A percentile compares a stretch with the other conserved stretches of the same genome.
Conservation (phyloP, 2,888 invertebrate genomes). For the Resseliella maxima region DNA sequence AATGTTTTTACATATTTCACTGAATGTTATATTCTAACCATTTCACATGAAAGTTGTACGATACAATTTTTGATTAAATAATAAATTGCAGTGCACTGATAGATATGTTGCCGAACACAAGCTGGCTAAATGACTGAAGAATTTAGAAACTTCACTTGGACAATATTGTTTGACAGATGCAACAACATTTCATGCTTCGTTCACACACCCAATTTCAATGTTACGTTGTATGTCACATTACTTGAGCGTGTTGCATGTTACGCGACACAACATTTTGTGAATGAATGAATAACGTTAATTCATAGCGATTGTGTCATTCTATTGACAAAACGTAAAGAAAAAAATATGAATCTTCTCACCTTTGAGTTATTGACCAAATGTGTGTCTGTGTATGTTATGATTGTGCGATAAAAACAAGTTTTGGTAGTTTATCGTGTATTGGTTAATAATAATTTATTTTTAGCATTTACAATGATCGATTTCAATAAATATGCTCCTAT, state of each 20-base stretch:
- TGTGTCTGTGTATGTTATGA: too few relatives aligned
- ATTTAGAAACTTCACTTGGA: conserved; percentile 16
- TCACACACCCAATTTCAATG: not conserved
- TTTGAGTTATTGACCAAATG: not conserved
- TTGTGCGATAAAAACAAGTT: too few relatives aligned
- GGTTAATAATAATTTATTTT: too few relatives aligned
- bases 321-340: not conserved
- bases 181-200: conserved; percentile 27
- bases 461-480: too few relatives aligned
- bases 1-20: not conserved
- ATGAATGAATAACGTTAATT: not conserved
- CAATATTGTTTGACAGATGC: not conserved
- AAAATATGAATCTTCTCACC: not conserved
- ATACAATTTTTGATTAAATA: conserved; percentile 25
- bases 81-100: not conserved
- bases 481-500: not conserved
- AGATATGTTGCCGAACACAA: conserved; percentile 17
- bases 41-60: not conserved
- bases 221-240: not conserved
- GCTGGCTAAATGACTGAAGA: conserved; percentile 10
- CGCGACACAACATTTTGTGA: not conserved
- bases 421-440: too few relatives aligned
- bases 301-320: not conserved
- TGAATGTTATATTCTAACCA: not conserved
- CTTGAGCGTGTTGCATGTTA: not conserved